A percentile compares a stretch with the other conserved stretches of the same genome.
Evolutionary conservation across 2,113 vertebrate genomes (phyloP).

Genomic region (Apistogramma diplotaenia): DNA sequence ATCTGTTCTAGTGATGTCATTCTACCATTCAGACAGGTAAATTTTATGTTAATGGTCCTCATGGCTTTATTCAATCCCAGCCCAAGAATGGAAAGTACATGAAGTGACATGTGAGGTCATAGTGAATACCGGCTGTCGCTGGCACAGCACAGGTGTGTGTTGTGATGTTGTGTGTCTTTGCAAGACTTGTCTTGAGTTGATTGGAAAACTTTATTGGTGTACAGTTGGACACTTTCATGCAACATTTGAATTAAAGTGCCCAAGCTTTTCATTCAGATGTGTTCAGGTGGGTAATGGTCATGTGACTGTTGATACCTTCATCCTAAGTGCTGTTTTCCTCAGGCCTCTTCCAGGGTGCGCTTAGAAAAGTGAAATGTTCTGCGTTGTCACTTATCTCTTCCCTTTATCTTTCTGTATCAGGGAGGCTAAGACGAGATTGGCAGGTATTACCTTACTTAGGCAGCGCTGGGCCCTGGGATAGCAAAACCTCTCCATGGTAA

Average conservation of each 20-base stretch:
- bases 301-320: background rate
- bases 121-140: no score
- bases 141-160: no score
- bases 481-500: background rate
- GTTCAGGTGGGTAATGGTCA: background rate
- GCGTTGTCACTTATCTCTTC: background rate
- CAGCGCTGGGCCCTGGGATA: background rate
- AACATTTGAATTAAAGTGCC: background rate
- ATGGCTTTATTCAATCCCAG: background rate
- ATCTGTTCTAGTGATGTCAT: background rate
- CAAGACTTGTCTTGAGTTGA: background rate
- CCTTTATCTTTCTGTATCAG: background rate
- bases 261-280: background rate
- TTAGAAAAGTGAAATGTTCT: background rate
- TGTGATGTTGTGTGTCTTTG: background rate
- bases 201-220: background rate
- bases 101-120: background rate
- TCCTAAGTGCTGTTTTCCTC: background rate
- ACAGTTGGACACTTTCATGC: background rate
- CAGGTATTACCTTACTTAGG: background rate
- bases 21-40: background rate
- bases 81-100: background rate
- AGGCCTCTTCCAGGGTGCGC: background rate
- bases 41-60: background rate
- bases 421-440: background rate